phyloP scores from a whole-genome alignment of 2,797 vertebrate genomes.

The Arnoldichthys spilopterus region DNA sequence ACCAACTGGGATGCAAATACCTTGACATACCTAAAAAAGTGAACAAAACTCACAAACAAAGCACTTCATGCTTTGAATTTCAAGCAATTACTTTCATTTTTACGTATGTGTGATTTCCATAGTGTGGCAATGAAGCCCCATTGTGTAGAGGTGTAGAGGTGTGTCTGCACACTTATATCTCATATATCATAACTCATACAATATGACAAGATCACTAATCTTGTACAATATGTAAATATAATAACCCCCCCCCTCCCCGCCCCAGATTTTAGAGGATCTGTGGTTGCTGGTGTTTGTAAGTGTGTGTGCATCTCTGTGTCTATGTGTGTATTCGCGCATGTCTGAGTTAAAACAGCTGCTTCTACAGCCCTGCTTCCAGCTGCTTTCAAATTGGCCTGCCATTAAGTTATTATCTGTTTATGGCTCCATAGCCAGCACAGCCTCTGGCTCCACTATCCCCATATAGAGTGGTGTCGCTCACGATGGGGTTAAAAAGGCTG shows the following conservation, averaged over 20 bases:
- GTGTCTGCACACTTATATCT: slow-evolving; percentile 18
- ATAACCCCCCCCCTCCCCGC: not conserved
- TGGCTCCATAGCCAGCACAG: slow-evolving; percentile 74
- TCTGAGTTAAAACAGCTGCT: slow-evolving; percentile 84
- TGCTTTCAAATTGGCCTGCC: slow-evolving; percentile 87
- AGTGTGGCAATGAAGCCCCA: not conserved
- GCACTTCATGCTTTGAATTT: not conserved
- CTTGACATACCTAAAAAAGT: slow-evolving; percentile 16
- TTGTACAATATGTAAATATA: slow-evolving; percentile 35
- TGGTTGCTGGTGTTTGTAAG: slow-evolving; percentile 30
- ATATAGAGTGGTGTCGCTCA: slow-evolving; percentile 62
- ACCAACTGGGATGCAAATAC: slow-evolving; percentile 47
- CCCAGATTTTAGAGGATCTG: slow-evolving; percentile 29
- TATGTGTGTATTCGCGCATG: slow-evolving; percentile 35
- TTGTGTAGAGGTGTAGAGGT: not conserved
- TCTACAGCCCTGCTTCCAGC: slow-evolving; percentile 81
- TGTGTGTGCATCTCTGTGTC: slow-evolving; percentile 46
- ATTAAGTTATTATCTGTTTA: slow-evolving; percentile 91
- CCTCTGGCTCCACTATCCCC: slow-evolving; percentile 71
- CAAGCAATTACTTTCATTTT: not conserved
- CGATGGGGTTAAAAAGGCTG: slow-evolving; percentile 61
- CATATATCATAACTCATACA: not conserved
- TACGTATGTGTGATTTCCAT: not conserved
- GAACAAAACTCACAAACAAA: not conserved
- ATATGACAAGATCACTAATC: slow-evolving; percentile 9